A percentile compares a stretch with the other conserved stretches of the same genome.
These are phyloP conservation scores for Pristionchus arcanus DNA, from an alignment of 2,888 invertebrate species.

Conservation along the genomic window DNA sequence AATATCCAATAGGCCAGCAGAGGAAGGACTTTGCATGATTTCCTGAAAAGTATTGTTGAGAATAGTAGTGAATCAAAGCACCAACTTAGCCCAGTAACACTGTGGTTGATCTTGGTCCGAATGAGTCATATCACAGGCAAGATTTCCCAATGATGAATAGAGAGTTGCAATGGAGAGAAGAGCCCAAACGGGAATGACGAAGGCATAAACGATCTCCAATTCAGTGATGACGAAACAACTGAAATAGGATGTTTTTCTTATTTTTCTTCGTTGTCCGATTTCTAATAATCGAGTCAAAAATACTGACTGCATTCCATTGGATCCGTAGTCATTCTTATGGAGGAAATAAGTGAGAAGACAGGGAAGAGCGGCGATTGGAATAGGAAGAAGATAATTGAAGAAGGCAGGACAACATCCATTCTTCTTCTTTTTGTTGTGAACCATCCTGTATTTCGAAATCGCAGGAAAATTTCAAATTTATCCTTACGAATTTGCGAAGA, in stretches of 20 bases:
- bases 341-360: constrained; percentile 61
- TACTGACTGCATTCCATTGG: constrained; percentile 54
- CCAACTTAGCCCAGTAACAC: constrained; percentile 49
- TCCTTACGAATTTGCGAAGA: constrained; percentile 67
- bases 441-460: constrained; percentile 34
- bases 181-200: constrained; percentile 62
- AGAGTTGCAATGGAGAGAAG: constrained; percentile 52
- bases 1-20: constrained; percentile 49
- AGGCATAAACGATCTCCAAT: constrained; percentile 67
- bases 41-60: not conserved
- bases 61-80: not conserved
- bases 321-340: constrained; percentile 56
- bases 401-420: constrained; percentile 64
- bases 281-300: too few relatives aligned
- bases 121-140: constrained; percentile 42
- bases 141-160: constrained; percentile 29
- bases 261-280: not conserved
- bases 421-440: constrained; percentile 55
- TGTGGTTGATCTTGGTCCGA: constrained; percentile 45
- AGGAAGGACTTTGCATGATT: constrained; percentile 50
- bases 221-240: constrained; percentile 66
- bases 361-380: constrained; percentile 62
- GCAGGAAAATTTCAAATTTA: not conserved
- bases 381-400: constrained; percentile 64
- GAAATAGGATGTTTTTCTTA: constrained; percentile 1